phyloP scores from a whole-genome alignment of 2,888 invertebrate species.

The Gibbula magus region DNA sequence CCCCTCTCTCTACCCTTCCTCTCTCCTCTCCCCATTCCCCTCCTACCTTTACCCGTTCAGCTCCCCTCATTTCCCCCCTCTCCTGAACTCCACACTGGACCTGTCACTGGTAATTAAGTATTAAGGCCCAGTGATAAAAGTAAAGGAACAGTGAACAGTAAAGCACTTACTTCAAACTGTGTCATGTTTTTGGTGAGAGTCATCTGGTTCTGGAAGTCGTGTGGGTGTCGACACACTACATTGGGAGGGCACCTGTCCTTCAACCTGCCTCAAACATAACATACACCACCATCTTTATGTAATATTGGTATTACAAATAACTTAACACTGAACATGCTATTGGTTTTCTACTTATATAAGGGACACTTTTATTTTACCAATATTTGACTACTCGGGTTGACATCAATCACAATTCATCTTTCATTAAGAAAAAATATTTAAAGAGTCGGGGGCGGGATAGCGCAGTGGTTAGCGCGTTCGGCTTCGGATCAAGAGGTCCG shows the following conservation, averaged over 20 bases:
- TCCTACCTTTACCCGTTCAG: no score
- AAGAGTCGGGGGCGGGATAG: no score
- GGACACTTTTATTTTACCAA: background rate
- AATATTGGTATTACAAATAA: background rate
- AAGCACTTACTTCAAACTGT: slow-evolving; percentile 85
- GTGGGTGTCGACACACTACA: slow-evolving; percentile 87
- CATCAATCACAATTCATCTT: no score
- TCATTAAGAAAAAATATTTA: no score
- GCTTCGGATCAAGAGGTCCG: no score
- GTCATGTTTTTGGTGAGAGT: slow-evolving; percentile 87
- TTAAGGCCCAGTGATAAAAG: background rate
- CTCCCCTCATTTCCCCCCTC: no score
- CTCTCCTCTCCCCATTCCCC: no score
- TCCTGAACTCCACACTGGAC: no score
- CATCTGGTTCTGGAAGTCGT: slow-evolving; percentile 95
- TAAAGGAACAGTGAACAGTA: background rate
- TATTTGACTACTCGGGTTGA: background rate
- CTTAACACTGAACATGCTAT: background rate
- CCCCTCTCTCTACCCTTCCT: no score
- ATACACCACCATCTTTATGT: background rate
- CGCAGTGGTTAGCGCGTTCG: no score
- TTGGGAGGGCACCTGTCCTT: slow-evolving; percentile 47
- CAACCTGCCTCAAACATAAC: slow-evolving; percentile 32
- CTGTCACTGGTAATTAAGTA: no score
- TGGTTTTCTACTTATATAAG: background rate